phyloP scores from a whole-genome alignment of 2,888 invertebrate species.

The Acleris sparsana region DNA sequence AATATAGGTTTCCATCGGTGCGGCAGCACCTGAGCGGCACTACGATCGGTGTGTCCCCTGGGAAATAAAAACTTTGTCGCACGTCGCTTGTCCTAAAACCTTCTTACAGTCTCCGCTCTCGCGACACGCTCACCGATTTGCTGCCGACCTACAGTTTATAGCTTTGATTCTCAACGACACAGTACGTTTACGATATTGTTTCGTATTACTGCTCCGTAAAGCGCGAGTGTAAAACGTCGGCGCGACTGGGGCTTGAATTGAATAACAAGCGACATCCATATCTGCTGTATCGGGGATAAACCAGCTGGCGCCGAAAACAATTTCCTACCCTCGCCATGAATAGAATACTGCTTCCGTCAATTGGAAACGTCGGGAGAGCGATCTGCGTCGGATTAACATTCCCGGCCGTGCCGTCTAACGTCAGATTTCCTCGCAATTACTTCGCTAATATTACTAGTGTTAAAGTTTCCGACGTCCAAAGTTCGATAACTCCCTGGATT shows the following conservation, averaged over 20 bases:
- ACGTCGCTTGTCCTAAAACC: constrained; percentile 81
- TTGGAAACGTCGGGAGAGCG: constrained; percentile 16
- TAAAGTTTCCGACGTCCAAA: constrained; percentile 70
- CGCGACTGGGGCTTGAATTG: constrained; percentile 47
- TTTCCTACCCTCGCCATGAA: constrained; percentile 26
- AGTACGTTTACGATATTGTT: constrained; percentile 77
- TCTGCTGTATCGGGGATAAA: constrained; percentile 28
- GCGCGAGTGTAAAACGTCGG: constrained; percentile 39
- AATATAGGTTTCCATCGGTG: constrained; percentile 80
- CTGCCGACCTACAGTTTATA: constrained; percentile 75
- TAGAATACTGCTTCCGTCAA: constrained; percentile 22
- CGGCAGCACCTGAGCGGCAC: constrained; percentile 79
- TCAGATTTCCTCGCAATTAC: constrained; percentile 66
- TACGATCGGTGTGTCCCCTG: constrained; percentile 80
- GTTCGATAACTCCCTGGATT: constrained; percentile 77
- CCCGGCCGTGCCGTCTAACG: constrained; percentile 40
- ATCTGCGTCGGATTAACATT: constrained; percentile 29
- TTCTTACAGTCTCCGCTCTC: constrained; percentile 70
- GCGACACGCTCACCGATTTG: constrained; percentile 77
- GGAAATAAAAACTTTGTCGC: constrained; percentile 84
- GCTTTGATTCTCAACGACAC: constrained; percentile 78
- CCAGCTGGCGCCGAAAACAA: constrained; percentile 22
- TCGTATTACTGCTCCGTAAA: constrained; percentile 65
- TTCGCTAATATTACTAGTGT: constrained; percentile 73
- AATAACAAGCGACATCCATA: constrained; percentile 39